phyloP scores from a whole-genome alignment of 2,113 vertebrate genomes.

The Electrona antarctica region DNA sequence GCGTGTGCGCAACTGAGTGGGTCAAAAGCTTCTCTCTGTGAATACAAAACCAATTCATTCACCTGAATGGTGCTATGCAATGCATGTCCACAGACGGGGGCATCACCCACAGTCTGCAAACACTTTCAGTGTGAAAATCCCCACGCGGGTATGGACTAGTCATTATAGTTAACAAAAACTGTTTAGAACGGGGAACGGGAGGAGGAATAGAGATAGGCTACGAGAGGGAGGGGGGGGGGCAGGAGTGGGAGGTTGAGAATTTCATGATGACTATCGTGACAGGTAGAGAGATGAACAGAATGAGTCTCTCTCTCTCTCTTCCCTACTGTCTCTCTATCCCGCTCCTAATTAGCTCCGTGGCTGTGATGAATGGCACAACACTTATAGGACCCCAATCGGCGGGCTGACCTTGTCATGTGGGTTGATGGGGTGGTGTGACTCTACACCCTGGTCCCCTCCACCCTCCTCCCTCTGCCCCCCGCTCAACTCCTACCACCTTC shows the following conservation, averaged over 20 bases:
- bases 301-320: slow-evolving; percentile 38
- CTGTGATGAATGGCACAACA: slow-evolving; percentile 75
- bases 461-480: slow-evolving; percentile 35
- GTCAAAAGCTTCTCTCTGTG: too few relatives aligned
- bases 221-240: too few relatives aligned
- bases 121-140: too few relatives aligned
- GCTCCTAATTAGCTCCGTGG: slow-evolving; percentile 67
- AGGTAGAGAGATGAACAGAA: slow-evolving; percentile 30
- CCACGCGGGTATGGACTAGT: too few relatives aligned
- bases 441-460: slow-evolving; percentile 31
- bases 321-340: slow-evolving; percentile 25
- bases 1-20: not conserved
- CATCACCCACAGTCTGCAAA: too few relatives aligned
- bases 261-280: slow-evolving; percentile 37
- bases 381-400: slow-evolving; percentile 57
- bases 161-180: too few relatives aligned
- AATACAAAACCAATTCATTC: too few relatives aligned
- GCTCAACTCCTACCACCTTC: slow-evolving; percentile 59
- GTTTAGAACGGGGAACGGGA: too few relatives aligned
- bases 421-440: slow-evolving; percentile 64
- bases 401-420: slow-evolving; percentile 78
- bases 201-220: too few relatives aligned
- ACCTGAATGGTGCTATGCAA: too few relatives aligned
- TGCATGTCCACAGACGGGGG: too few relatives aligned
- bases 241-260: too few relatives aligned